These are phyloP conservation scores for Trichomalopsis sarcophagae DNA, from an alignment of 1,140 invertebrate species.

Conservation along the genomic window DNA sequence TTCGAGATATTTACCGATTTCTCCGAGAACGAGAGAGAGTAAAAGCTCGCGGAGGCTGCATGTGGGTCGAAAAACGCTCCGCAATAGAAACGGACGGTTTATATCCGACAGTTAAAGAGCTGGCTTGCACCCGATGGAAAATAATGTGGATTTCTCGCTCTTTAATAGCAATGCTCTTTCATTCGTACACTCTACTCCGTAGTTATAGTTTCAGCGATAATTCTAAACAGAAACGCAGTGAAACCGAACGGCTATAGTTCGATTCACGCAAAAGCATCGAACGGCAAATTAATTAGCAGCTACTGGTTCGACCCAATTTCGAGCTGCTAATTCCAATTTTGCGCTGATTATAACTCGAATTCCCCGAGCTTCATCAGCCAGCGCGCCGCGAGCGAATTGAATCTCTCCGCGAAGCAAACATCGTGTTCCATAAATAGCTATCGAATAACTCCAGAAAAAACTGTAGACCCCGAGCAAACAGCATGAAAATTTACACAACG, in stretches of 20 bases:
- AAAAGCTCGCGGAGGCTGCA: neutral
- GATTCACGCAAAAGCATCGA: too few relatives aligned
- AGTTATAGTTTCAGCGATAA: too few relatives aligned
- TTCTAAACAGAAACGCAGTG: too few relatives aligned
- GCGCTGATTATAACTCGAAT: too few relatives aligned
- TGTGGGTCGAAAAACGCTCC: conserved; percentile 11
- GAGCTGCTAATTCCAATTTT: too few relatives aligned
- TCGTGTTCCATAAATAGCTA: too few relatives aligned
- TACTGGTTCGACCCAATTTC: neutral
- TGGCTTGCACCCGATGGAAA: neutral
- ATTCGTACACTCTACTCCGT: neutral
- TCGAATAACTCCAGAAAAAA: neutral
- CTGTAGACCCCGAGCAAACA: neutral
- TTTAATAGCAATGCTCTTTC: neutral
- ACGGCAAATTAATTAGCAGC: too few relatives aligned
- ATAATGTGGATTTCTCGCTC: neutral
- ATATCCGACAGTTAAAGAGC: neutral
- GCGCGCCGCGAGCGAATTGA: too few relatives aligned
- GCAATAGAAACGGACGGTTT: neutral
- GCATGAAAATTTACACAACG: neutral
- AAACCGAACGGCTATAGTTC: too few relatives aligned
- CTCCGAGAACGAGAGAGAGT: neutral
- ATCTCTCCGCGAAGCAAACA: too few relatives aligned
- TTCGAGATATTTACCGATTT: neutral
- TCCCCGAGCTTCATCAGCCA: too few relatives aligned